A percentile compares a stretch with the other conserved stretches of the same genome.
Conservation (phyloP, 2,113 vertebrate genomes). For the Elgaria multicarinata region DNA sequence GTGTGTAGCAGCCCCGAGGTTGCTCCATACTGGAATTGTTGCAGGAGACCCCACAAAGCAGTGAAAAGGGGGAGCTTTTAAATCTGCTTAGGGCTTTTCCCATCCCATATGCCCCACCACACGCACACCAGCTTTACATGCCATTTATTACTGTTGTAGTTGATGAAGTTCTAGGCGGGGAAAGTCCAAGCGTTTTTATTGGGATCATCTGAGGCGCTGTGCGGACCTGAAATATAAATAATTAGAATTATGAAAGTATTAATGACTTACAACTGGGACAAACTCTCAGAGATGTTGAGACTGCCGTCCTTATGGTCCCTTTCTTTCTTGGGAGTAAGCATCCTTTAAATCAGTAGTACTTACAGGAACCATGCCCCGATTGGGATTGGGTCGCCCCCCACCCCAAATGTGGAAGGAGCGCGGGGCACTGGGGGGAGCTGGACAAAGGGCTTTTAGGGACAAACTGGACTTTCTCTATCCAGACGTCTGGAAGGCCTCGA, state of each 20-base stretch:
- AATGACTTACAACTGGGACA: no score
- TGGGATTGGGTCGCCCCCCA: background rate
- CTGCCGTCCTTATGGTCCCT: no score
- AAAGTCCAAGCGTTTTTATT: background rate
- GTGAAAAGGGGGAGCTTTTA: background rate
- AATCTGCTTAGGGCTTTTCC: background rate
- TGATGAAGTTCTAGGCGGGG: background rate
- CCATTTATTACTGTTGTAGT: background rate
- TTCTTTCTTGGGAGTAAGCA: background rate
- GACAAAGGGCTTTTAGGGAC: background rate
- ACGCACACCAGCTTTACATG: background rate
- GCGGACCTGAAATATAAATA: no score
- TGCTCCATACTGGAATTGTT: background rate
- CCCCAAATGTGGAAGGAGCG: background rate
- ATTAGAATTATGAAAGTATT: background rate
- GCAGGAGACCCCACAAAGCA: background rate
- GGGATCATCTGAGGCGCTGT: background rate
- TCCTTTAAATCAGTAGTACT: no score
- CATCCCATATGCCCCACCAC: background rate
- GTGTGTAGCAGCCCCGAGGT: background rate
- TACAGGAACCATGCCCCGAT: background rate
- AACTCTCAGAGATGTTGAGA: background rate
- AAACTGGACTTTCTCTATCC: background rate
- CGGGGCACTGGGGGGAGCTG: no score
- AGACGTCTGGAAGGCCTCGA: background rate